These are phyloP conservation scores for Noctua pronuba DNA, from an alignment of 2,888 invertebrate species.

Conservation along the genomic window DNA sequence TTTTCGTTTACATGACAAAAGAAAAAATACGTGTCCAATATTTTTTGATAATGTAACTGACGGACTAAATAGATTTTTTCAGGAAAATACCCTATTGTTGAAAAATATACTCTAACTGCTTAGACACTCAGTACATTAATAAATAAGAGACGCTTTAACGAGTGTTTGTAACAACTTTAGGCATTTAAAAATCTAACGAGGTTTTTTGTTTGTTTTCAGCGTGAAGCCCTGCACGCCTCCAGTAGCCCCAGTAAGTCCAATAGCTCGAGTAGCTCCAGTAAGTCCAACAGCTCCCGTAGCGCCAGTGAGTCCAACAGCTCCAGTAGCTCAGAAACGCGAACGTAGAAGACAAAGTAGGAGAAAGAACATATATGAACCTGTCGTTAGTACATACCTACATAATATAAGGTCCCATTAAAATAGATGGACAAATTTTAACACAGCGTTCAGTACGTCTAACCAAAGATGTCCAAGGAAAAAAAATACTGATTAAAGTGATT, in stretches of 20 bases:
- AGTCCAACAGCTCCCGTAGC: too few species aligned
- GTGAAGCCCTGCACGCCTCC: background rate
- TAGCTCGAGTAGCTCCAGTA: background rate
- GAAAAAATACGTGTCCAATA: too few species aligned
- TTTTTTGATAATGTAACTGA: too few species aligned
- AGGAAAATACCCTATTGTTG: too few species aligned
- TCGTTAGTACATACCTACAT: constrained; percentile 8
- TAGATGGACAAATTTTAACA: too few species aligned
- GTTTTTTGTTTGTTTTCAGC: constrained; percentile 10
- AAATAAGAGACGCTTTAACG: background rate
- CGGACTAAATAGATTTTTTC: too few species aligned
- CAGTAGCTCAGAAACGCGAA: background rate
- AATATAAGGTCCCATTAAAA: too few species aligned
- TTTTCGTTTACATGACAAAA: too few species aligned
- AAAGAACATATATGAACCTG: background rate
- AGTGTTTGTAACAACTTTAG: background rate
- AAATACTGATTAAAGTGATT: too few species aligned
- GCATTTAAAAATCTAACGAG: background rate
- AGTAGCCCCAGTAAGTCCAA: background rate
- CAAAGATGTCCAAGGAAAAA: too few species aligned
- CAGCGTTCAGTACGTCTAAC: too few species aligned
- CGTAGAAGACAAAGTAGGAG: constrained; percentile 3
- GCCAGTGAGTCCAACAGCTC: background rate
- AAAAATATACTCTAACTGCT: background rate
- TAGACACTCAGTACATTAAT: background rate